These are phyloP conservation scores for Leptestheria dahalacensis DNA, from an alignment of 1,140 invertebrate genomes.

Conservation along the genomic window DNA sequence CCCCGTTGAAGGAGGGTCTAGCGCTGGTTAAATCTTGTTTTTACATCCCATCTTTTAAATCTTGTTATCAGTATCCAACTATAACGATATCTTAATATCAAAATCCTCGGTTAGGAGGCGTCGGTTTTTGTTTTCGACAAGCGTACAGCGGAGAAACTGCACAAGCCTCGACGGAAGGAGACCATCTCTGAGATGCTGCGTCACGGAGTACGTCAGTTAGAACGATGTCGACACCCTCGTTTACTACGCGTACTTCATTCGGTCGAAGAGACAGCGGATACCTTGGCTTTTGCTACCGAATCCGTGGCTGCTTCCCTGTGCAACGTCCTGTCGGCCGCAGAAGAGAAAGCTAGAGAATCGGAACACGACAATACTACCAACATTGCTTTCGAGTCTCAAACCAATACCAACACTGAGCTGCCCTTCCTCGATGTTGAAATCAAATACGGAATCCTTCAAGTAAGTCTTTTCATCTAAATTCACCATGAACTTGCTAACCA, in stretches of 20 bases:
- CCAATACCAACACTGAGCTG: slow-evolving; percentile 42
- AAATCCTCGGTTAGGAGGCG: slow-evolving; percentile 83
- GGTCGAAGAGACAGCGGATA: slow-evolving; percentile 65
- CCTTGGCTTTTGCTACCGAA: slow-evolving; percentile 80
- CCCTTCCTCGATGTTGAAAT: slow-evolving; percentile 79
- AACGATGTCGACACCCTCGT: slow-evolving; percentile 73
- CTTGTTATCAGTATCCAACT: background rate
- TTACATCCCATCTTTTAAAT: background rate
- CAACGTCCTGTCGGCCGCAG: slow-evolving; percentile 66
- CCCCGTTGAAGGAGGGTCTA: background rate
- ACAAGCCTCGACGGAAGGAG: slow-evolving; percentile 84
- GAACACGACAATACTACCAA: slow-evolving; percentile 24
- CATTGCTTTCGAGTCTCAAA: slow-evolving; percentile 20
- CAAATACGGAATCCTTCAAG: slow-evolving; percentile 83
- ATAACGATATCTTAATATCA: background rate
- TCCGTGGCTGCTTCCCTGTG: slow-evolving; percentile 71
- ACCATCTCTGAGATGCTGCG: slow-evolving; percentile 76
- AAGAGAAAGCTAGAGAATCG: slow-evolving; percentile 25
- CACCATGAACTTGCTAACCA: too few species aligned
- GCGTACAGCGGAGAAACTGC: slow-evolving; percentile 80
- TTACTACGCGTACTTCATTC: slow-evolving; percentile 55
- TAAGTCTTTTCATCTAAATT: too few species aligned
- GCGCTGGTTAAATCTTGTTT: background rate
- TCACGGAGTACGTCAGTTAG: slow-evolving; percentile 60
- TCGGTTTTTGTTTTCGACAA: slow-evolving; percentile 94